These are phyloP conservation scores for Lomographa bimaculata DNA, from an alignment of 2,888 invertebrate species.

Conservation along the genomic window DNA sequence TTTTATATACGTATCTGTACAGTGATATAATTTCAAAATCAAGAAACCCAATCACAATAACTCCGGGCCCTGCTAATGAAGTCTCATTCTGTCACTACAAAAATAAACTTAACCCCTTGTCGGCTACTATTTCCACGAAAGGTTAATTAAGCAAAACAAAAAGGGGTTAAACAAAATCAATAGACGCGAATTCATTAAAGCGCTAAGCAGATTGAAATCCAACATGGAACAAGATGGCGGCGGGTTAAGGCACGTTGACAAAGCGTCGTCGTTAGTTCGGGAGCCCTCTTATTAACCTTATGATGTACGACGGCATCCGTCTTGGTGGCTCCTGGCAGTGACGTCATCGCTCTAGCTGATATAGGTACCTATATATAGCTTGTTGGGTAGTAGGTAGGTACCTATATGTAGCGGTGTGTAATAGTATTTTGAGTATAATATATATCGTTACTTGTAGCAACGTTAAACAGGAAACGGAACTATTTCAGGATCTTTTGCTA, in stretches of 20 bases:
- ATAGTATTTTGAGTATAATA: too few relatives aligned
- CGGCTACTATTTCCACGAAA: slow-evolving; percentile 67
- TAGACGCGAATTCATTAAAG: slow-evolving; percentile 82
- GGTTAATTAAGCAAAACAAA: slow-evolving; percentile 83
- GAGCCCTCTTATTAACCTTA: slow-evolving; percentile 85
- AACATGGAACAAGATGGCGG: slow-evolving; percentile 79
- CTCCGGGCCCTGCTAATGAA: slow-evolving; percentile 14
- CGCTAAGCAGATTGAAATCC: slow-evolving; percentile 82
- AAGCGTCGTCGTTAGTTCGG: slow-evolving; percentile 81
- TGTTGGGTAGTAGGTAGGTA: too few relatives aligned
- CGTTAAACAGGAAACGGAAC: too few relatives aligned
- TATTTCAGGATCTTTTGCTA: too few relatives aligned
- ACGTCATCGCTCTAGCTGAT: slow-evolving; percentile 38
- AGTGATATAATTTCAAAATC: background rate
- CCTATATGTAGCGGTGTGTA: too few relatives aligned
- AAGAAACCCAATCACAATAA: slow-evolving; percentile 10
- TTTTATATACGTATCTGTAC: too few relatives aligned
- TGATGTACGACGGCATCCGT: slow-evolving; percentile 80
- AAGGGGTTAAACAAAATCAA: slow-evolving; percentile 83
- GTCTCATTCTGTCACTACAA: slow-evolving; percentile 27
- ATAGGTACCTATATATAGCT: too few relatives aligned
- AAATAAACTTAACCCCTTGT: slow-evolving; percentile 50
- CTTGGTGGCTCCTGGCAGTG: slow-evolving; percentile 59
- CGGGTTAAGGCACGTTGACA: slow-evolving; percentile 81
- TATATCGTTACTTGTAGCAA: slow-evolving; percentile 16